Base-by-base conservation (phyloP, 1,140 invertebrate genomes). In the Drosophila yakuba region DNA sequence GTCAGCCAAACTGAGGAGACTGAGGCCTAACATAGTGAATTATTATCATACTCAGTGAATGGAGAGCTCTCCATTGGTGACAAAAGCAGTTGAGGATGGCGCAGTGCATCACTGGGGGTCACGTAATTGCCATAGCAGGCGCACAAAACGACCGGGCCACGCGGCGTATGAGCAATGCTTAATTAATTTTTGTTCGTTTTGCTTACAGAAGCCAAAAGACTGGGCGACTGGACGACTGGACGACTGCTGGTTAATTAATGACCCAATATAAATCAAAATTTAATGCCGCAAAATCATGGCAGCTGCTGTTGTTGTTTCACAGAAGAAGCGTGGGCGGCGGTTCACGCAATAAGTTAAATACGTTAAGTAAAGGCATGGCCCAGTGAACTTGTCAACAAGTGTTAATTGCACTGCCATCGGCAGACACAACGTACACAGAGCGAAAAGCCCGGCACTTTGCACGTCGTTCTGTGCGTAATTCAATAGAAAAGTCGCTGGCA, bases 321-420 rank as follows among this genome's bases (percentile, higher is more conserved):
- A 48, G 43, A 48, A 47, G 41, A 11, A 39, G 69, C 51, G 80
- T 83, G 71, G 71, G 80, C 63, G 80, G 80, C 60, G 80, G 10
- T 28, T 54, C 56, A 52, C 59, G 80, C 77, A 72, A 83, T 82
- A 52, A 69, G 57, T 74, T 60, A 67, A 67, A 35, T 67, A 52
- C 58, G 57, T 78, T 60, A 67, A 67, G 36, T 63, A 48, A 64
- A 58, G 48, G 47, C 66, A 64, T 80, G 81, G 77, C 81, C 81
- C 66, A 85, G 67, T 85, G 81, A 85, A 86, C 81, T 85, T 85
- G 78, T 85, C 77, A 85, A 78, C 82, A 78, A 86, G 81, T 85
- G 81, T 85, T 85, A 86, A 85, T 85, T 85, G 78, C 77, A 56
- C 82, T 60, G 47, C 47, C 80, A 44, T 50, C 51, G 43, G 41